Evolutionary conservation across 2,797 vertebrate species (phyloP), one percentile per base, ranked within the genome.

Genomic region (Falco cherrug): DNA sequence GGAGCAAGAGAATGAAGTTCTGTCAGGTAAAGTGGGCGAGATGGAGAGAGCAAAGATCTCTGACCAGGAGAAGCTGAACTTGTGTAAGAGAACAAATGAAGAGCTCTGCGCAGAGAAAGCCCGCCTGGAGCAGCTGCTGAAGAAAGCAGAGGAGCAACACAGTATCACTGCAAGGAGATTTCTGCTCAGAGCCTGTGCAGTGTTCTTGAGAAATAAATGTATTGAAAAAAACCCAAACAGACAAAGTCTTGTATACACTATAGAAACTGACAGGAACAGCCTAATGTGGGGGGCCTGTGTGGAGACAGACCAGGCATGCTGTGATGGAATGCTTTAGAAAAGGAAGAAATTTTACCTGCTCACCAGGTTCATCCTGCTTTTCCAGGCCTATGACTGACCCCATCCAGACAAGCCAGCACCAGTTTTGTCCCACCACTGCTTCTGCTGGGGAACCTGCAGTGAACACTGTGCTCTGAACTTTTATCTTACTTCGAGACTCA

Each of bases 101-200:
- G 93, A 95, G 74, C 97, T 99, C 63, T 98, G 97, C 92, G 63
- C 94, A 45, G 91, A 97, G 78, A 98, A 94, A 63, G 85, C 70
- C 45, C 85, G 56, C 16, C 89, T 99, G 80, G 98, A 98, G 76
- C 95, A 95, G 56, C 97, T 99, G 67, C 68, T 99, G 57, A 97
- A 97, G 85, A 81, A 90, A 35, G 91, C 97, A 3, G 96, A 96
- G 54, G 82, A 92, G 77, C 96, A 98, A 50, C 85, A 95, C 35
- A 35, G 35, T 37, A 39, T 19, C 37, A 51, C 1, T 60, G 53
- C 31, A 43, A 61, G 35, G 24, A 69, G 56, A 43, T 37, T 43
- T 51, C 56, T 43, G 37, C 20, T 45, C 56, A 51, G 26, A 61
- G 45, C 26, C 63, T 6, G 8, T 14, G 9, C 50, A 43, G 56